Conservation (phyloP, 2,797 vertebrate species). For the Muscicapa comitata region DNA sequence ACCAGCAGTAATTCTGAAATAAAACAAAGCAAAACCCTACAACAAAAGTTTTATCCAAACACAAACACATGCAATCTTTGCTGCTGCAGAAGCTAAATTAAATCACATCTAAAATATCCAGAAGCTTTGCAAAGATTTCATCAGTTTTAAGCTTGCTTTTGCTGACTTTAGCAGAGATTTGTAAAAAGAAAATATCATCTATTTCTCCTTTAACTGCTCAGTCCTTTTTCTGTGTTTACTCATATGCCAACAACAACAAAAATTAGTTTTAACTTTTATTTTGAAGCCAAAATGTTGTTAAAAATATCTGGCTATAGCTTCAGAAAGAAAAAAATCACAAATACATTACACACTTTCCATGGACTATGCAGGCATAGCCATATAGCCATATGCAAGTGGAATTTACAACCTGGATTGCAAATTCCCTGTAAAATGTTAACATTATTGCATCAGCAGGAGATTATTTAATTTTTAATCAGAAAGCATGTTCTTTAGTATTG, state of each 20-base stretch:
- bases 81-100: background rate
- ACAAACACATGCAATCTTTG: background rate
- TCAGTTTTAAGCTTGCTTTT: background rate
- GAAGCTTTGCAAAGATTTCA: background rate
- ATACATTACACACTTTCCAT: background rate
- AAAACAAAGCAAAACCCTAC: background rate
- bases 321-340: background rate
- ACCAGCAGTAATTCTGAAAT: background rate
- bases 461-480: background rate
- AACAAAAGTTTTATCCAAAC: background rate
- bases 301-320: background rate
- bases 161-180: background rate
- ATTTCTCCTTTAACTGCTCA: background rate
- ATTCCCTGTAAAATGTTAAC: background rate
- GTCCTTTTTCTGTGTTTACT: background rate
- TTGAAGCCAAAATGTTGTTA: background rate
- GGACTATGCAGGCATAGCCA: background rate
- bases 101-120: background rate
- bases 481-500: background rate
- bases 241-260: background rate
- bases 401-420: background rate
- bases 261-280: background rate
- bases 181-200: background rate
- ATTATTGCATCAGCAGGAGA: background rate
- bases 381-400: rapidly evolving